phyloP scores from a whole-genome alignment of 2,797 vertebrate species.

The Anolis apletophallus region DNA sequence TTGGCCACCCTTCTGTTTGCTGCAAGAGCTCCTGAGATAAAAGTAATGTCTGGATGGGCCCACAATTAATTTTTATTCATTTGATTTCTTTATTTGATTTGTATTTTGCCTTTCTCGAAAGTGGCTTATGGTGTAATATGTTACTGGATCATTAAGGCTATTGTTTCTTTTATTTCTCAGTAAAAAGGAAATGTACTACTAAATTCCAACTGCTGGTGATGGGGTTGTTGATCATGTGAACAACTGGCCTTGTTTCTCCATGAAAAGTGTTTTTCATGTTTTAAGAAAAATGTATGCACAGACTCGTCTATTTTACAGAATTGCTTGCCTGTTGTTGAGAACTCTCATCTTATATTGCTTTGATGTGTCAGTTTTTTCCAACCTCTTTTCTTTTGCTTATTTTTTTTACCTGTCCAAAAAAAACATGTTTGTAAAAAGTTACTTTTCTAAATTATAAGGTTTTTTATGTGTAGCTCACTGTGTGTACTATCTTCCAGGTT shows the following conservation, averaged over 20 bases:
- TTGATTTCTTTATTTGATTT: no score
- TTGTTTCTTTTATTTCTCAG: not conserved
- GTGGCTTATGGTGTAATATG: no score
- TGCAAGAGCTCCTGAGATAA: no score
- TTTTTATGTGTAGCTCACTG: slow-evolving; percentile 14
- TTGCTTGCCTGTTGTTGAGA: not conserved
- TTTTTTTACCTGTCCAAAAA: slow-evolving; percentile 11
- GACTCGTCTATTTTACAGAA: not conserved
- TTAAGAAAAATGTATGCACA: not conserved
- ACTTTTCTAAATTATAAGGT: slow-evolving; percentile 37
- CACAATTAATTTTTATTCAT: no score
- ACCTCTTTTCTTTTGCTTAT: not conserved
- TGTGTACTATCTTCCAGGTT: slow-evolving; percentile 16
- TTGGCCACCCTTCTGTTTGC: no score
- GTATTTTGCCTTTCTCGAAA: no score
- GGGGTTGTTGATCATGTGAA: not conserved
- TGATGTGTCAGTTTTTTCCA: not conserved
- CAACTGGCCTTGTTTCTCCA: not conserved
- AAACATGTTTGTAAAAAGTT: slow-evolving; percentile 21
- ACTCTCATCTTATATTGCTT: slow-evolving; percentile 26
- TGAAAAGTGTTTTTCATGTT: not conserved
- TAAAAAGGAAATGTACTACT: not conserved
- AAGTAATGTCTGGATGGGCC: no score
- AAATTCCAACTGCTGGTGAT: not conserved
- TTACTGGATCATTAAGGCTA: not conserved